phyloP scores from a whole-genome alignment of 2,888 invertebrate genomes.

The Halocaridina rubra region DNA sequence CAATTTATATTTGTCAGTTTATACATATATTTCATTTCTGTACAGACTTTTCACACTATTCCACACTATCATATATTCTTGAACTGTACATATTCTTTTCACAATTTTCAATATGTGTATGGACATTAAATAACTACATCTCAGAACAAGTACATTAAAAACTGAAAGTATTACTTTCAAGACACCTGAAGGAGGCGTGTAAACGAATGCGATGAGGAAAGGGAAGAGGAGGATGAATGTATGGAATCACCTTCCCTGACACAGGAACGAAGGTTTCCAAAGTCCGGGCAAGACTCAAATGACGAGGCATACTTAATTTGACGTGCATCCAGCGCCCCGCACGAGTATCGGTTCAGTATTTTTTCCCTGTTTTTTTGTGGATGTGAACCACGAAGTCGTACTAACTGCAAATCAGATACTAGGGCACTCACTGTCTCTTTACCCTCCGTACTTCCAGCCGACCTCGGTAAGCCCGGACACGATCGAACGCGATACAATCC shows the following conservation, averaged over 20 bases:
- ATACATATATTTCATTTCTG: background rate
- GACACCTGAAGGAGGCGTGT: slow-evolving; percentile 56
- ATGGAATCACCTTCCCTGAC: slow-evolving; percentile 40
- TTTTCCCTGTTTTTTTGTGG: slow-evolving; percentile 13
- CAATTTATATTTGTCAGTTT: background rate
- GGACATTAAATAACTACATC: too few species aligned
- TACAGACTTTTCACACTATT: too few species aligned
- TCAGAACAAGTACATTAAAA: too few species aligned
- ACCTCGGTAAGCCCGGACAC: slow-evolving; percentile 55
- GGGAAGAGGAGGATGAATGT: slow-evolving; percentile 53
- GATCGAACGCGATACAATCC: slow-evolving; percentile 61
- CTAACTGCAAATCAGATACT: slow-evolving; percentile 39
- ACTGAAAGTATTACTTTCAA: too few species aligned
- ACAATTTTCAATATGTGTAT: too few species aligned
- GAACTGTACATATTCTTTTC: too few species aligned
- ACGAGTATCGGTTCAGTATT: slow-evolving; percentile 40
- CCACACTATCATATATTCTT: too few species aligned
- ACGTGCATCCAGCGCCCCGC: slow-evolving; percentile 46
- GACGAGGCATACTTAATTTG: slow-evolving; percentile 4
- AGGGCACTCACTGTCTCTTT: slow-evolving; percentile 24
- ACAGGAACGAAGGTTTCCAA: slow-evolving; percentile 49
- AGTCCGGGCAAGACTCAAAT: slow-evolving; percentile 55
- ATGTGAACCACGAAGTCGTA: slow-evolving; percentile 40
- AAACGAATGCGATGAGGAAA: slow-evolving; percentile 55
- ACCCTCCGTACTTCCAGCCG: slow-evolving; percentile 7